These are phyloP conservation scores for Poecilus cupreus DNA, from an alignment of 2,888 invertebrate species.

Conservation along the genomic window DNA sequence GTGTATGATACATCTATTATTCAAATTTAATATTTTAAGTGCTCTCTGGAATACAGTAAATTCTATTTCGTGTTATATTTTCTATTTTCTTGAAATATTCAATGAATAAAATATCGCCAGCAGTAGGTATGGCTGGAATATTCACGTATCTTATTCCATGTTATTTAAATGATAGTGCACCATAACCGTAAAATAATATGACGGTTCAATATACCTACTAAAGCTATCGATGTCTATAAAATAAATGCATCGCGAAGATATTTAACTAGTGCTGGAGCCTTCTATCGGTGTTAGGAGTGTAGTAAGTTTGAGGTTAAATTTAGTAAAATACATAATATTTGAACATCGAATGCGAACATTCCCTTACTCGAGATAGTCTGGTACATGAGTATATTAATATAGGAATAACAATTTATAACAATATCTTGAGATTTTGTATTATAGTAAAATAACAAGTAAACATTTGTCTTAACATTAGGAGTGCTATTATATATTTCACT, in stretches of 20 bases:
- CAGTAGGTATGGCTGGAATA: not conserved
- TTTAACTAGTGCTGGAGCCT: not conserved
- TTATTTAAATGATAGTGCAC: slow-evolving; percentile 11
- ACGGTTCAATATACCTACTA: slow-evolving; percentile 33
- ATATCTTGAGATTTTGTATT: no score
- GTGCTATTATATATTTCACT: no score
- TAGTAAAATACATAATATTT: no score
- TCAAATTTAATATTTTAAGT: no score
- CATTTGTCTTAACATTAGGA: no score
- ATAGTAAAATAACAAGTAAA: no score
- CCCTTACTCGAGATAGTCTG: no score
- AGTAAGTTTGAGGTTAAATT: not conserved
- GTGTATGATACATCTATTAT: no score
- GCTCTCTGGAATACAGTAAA: no score
- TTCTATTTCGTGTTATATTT: not conserved
- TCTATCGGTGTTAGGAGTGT: not conserved
- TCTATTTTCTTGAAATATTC: not conserved
- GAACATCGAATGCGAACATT: no score
- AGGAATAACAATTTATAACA: no score
- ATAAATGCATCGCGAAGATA: not conserved
- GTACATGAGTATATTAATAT: no score
- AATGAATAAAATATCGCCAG: slow-evolving; percentile 5
- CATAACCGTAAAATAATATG: slow-evolving; percentile 37
- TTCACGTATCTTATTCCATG: slow-evolving; percentile 32
- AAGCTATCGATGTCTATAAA: slow-evolving; percentile 12